Evolutionary conservation across 2,797 vertebrate genomes (phyloP), one percentile per base, ranked within the genome.

Genomic region (Dallia pectoralis): DNA sequence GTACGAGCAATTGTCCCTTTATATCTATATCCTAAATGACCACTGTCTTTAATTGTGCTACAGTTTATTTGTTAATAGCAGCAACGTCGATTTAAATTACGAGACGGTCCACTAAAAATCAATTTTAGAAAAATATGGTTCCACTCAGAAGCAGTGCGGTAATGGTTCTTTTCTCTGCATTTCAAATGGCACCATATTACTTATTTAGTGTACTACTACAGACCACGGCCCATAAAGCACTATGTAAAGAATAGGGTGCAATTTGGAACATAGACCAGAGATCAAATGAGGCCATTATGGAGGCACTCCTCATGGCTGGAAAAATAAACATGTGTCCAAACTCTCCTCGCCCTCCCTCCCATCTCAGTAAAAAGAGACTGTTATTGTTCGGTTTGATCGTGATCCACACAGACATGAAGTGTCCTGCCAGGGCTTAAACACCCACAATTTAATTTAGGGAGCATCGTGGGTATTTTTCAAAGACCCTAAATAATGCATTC

Each of bases 371-470:
- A 59, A 65, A 62, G 68, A 61, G 75, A 69, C 76, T 73, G 72
- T 73, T 71, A 72, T 76, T 74, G 68, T 48, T 63, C 53, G 61
- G 69, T 78, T 76, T 76, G 74, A 76, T 78, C 71, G 70, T 62
- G 25, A 65, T 66, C 71, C 69, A 64, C 51, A 30, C 33, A 63
- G 71, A 74, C 74, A 76, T 76, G 48, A 49, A 69, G 62, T 33
- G 74, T n/a, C 63, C 72, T 78, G 51, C 47, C 51, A 72, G 69
- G 73, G 67, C 66, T 70, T 76, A 67, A 67, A 29, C 33, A 30
- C 69, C 67, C 56, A 75, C 53, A 51, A 61, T 59, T 69, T 69
- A 29, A 71, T 73, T 75, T 76, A 15, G 8, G 8, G 47, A 56
- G 25, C 67, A 70, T 59, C 22, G 62, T 67, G 40, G 1, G 7